Conservation (phyloP, 2,797 vertebrate species). For the Threskiornis aethiopicus region DNA sequence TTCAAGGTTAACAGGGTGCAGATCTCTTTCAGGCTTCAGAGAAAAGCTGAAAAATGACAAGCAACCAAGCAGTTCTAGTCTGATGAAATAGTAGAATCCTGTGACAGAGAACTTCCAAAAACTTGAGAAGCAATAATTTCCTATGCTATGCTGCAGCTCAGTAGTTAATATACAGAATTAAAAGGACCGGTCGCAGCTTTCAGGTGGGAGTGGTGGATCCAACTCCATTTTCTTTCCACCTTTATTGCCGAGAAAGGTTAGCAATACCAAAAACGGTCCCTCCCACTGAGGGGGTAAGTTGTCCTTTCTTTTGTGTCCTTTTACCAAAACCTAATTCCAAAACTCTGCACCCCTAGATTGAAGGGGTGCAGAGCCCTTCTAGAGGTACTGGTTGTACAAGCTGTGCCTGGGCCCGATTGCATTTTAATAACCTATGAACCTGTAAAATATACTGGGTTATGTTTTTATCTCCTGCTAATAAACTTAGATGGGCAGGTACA, state of each 20-base stretch:
- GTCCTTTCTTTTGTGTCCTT: neutral
- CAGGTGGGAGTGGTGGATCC: neutral
- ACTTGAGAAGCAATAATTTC: neutral
- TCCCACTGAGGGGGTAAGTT: neutral
- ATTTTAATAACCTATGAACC: neutral
- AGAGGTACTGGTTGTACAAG: neutral
- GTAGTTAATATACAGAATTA: neutral
- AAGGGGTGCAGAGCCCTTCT: neutral
- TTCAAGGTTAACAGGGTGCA: neutral
- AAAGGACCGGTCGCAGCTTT: neutral
- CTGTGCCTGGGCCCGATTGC: neutral
- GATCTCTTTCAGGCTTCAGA: neutral
- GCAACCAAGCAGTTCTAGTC: neutral
- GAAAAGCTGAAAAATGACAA: neutral
- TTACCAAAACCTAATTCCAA: neutral
- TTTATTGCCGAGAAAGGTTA: neutral
- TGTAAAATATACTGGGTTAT: neutral
- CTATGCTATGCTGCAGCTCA: neutral
- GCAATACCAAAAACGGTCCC: accelerated
- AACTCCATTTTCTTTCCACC: neutral
- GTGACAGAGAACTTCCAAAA: neutral
- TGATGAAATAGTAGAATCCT: neutral
- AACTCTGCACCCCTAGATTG: neutral
- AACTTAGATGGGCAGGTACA: neutral
- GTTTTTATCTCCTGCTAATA: neutral